Conservation (phyloP, 2,888 invertebrate species). For the Ectemnius continuus region DNA sequence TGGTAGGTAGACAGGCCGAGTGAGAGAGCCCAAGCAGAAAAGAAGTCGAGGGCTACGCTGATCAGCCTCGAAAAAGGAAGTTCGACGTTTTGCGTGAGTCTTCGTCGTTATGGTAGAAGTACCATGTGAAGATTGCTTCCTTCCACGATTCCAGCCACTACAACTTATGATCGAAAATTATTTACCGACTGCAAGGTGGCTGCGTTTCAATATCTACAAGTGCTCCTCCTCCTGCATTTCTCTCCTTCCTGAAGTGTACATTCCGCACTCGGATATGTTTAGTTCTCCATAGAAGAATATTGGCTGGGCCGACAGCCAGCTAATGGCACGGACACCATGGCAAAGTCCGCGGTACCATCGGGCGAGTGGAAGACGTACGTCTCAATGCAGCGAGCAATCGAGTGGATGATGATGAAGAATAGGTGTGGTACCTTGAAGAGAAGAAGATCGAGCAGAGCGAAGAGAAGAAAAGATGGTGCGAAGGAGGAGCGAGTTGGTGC, state of each 20-base stretch:
- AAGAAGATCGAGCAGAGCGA: constrained; percentile 50
- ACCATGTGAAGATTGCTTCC: constrained; percentile 66
- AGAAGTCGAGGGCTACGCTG: constrained; percentile 30
- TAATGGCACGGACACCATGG: background rate
- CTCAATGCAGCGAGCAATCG: constrained; percentile 65
- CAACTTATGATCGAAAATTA: background rate
- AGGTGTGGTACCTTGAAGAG: constrained; percentile 57
- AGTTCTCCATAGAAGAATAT: background rate
- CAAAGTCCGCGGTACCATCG: background rate
- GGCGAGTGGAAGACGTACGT: constrained; percentile 56
- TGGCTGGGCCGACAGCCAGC: background rate
- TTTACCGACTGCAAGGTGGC: constrained; percentile 14
- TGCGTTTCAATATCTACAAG: constrained; percentile 37
- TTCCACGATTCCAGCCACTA: constrained; percentile 42
- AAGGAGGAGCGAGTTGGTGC: constrained; percentile 63
- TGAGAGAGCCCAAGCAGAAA: constrained; percentile 36
- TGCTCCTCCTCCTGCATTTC: background rate
- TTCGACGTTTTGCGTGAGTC: constrained; percentile 35
- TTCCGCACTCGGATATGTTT: too few species aligned
- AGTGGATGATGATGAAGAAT: constrained; percentile 61
- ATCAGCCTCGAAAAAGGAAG: constrained; percentile 33
- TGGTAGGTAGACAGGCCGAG: constrained; percentile 27
- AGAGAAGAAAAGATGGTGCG: constrained; percentile 41
- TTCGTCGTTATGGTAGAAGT: constrained; percentile 58
- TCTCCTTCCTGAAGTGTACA: too few species aligned